A percentile compares a stretch with the other conserved stretches of the same genome.
Conservation (phyloP, 2,888 invertebrate genomes). For the Ectemnius cavifrons region DNA sequence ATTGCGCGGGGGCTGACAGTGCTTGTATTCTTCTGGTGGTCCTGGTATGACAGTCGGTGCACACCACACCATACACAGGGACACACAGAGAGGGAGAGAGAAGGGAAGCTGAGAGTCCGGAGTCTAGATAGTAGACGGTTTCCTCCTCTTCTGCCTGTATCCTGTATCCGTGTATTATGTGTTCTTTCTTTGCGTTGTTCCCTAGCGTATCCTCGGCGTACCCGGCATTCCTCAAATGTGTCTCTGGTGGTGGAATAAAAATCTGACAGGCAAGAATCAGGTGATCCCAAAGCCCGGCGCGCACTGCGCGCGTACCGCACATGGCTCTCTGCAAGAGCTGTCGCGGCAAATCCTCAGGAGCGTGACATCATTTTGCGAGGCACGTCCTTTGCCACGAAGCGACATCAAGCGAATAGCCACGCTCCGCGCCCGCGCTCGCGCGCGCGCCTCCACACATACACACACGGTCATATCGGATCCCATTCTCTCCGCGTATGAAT, state of each 20-base stretch:
- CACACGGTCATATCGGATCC: too few relatives aligned
- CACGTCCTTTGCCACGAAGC: constrained; percentile 29
- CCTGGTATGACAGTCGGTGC: constrained; percentile 29
- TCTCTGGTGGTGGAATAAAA: constrained; percentile 17
- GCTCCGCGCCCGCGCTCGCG: too few relatives aligned
- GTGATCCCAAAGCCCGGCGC: constrained; percentile 10
- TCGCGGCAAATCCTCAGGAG: constrained; percentile 57
- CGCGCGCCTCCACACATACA: too few relatives aligned
- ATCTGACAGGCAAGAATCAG: constrained; percentile 26
- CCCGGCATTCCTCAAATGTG: constrained; percentile 38
- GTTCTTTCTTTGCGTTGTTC: constrained; percentile 1
- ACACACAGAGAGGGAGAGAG: too few relatives aligned
- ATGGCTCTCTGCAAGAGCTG: constrained; percentile 30
- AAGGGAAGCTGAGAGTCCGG: too few relatives aligned
- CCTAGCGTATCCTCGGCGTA: constrained; percentile 3
- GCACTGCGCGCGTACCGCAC: constrained; percentile 1
- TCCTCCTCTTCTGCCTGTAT: constrained; percentile 10
- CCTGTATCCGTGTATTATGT: constrained; percentile 5
- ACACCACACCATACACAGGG: neutral
- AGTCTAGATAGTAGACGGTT: constrained; percentile 14
- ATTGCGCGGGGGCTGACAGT: constrained; percentile 28
- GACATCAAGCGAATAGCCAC: neutral
- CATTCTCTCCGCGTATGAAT: too few relatives aligned
- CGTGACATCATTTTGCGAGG: constrained; percentile 47
- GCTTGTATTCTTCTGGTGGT: constrained; percentile 23